These are phyloP conservation scores for Danio choprae DNA, from an alignment of 2,797 vertebrate species.

Conservation along the genomic window DNA sequence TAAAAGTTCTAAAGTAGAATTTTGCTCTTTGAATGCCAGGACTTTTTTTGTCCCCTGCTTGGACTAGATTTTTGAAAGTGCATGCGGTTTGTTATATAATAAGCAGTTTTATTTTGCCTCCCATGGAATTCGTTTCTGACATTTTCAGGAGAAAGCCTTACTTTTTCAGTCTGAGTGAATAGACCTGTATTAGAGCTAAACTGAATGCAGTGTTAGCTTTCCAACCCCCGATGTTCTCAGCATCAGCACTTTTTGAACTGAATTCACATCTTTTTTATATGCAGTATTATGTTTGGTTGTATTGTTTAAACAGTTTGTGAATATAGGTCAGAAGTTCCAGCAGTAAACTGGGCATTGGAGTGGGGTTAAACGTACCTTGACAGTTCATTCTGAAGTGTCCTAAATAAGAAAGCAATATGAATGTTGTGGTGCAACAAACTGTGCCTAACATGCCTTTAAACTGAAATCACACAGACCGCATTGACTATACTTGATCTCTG, in stretches of 20 bases:
- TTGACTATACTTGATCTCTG: not conserved
- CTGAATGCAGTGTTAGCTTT: not conserved
- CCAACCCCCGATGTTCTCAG: not conserved
- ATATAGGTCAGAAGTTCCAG: not conserved
- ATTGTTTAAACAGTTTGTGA: not conserved
- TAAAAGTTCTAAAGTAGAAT: not conserved
- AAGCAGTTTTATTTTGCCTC: conserved; percentile 5
- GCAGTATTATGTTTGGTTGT: not conserved
- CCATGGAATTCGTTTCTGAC: conserved; percentile 19
- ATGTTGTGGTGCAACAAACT: not conserved
- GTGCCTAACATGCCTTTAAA: not conserved
- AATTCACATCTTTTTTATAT: not conserved
- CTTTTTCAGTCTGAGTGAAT: conserved; percentile 3
- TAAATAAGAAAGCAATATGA: not conserved
- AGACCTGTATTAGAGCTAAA: not conserved
- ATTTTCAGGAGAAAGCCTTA: conserved; percentile 5
- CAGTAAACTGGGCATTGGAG: not conserved
- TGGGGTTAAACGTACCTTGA: not conserved
- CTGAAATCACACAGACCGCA: not conserved
- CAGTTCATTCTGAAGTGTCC: not conserved
- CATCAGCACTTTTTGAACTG: conserved; percentile 7
- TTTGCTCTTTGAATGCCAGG: not conserved
- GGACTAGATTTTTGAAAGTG: not conserved
- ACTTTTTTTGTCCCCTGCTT: not conserved
- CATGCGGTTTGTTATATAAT: conserved; percentile 7